Evolutionary conservation across 2,888 invertebrate genomes (phyloP), one percentile per base, ranked within the genome.

Genomic region (Arenicola marina): DNA sequence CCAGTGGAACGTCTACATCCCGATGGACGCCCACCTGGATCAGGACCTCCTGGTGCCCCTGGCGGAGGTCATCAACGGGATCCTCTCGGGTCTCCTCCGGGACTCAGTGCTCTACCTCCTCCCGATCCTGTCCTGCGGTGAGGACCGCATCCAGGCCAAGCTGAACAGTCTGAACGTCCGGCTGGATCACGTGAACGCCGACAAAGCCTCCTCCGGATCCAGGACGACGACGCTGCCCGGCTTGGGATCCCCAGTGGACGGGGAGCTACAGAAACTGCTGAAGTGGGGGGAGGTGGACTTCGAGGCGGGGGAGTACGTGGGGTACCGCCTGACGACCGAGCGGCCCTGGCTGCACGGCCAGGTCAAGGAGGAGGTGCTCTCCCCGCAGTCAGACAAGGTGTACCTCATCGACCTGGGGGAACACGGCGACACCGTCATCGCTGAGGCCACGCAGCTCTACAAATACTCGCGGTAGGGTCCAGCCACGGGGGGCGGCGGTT

Each of bases 41-140:
- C 67, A 68, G 26, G 69, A 69, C 34, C 61, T 68, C n/a, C 65
- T 69, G 15, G 61, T 69, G 15, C 61, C 63, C 2, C 56, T 69
- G 28, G 67, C 66, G 1, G 69, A 68, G 32, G 63, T 66, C 26
- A 59, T 69, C 28, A 69, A 69, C 51, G 44, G 32, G 26, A 65
- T 69, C 26, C 62, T 69, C 21, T 26, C 38, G 2, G 69, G 69
- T 3, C 53, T 68, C 51, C 65, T 69, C 34, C n/a, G 57, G 2
- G 62, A 69, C 29, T 65, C 67, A 18, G 65, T 69, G 33, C 56
- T 68, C 24, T 69, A 61, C 44, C 62, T 69, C 15, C 43, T 69
- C 33, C 67, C 69, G 4, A 56, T 69, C 24, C 65, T 69, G 24
- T 51, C 65, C 3, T 67, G 67, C 44, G 24, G 43, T 2, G 55